Base-by-base conservation (phyloP, 2,888 invertebrate genomes). In the Apamea anceps region DNA sequence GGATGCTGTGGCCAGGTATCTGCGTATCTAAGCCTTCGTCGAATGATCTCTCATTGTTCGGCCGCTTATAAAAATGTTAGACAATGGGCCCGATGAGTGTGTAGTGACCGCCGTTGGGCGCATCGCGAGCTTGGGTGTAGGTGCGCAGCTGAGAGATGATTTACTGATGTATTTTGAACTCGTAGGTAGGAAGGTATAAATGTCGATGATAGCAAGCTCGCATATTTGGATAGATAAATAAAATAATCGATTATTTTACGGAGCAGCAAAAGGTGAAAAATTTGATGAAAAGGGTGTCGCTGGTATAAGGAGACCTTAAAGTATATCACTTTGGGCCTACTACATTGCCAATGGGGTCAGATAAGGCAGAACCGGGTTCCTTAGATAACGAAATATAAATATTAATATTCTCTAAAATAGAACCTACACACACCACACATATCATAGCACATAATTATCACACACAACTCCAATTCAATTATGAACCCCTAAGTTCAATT, bases 1-100 rank as follows among this genome's bases (percentile, higher is more conserved):
- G 79, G 75, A 82, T 80, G 80, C 77, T 75, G 78, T 42, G 75
- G 84, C 71, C 78, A 79, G 72, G 84, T 88, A 88, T 89, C 90
- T 87, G 74, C 82, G 86, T 89, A 89, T 89, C 87, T 89, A 82
- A 85, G 88, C 91, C 90, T 91, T 92, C 91, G 89, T 90, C 89
- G 90, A 87, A 85, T 90, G 91, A 91, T 92, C 91, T 89, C 88
- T 89, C 91, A 93, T 93, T 93, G 93, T 93, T 92, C 91, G 85
- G 80, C 74, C 80, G 87, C 82, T 84, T 88, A 90, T 90, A 92
- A 92, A 92, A 93, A 92, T 90, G 88, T 88, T 90, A 93, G 91
- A 93, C 93, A 93, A 93, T 93, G 88, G 93, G 87, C 87, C 71
- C 90, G 91, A 90, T 90, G 92, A 91, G 91, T 87, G 88, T 89